Base-by-base conservation (phyloP, 2,888 invertebrate species). In the Leucophenga montana region DNA sequence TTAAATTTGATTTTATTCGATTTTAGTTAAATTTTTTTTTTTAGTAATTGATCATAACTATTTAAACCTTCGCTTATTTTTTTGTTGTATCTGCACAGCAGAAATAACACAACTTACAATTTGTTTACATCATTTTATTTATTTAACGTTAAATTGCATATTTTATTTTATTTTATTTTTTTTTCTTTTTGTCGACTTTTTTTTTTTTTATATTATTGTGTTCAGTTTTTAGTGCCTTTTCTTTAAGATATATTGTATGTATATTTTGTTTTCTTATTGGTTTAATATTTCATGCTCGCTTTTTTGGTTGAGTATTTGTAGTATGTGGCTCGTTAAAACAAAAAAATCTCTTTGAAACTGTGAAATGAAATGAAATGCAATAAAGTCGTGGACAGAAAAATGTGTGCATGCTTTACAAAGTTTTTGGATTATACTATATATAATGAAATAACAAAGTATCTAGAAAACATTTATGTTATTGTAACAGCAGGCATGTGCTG, bases 61-160 rank as follows among this genome's bases (percentile, higher is more conserved):
- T 56, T 61, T 44, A 61, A 39, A 33, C 8, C 4, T 33, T 33
- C 8, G 3, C 8, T 50, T 14, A 22, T 22, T 64, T 27, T 27
- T 27, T 39, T 39, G 39, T 48, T 64, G 22, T 44, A 46, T 64
- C 62, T 64, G 48, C 62, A 59, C 48, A 54, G 39, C 65, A 74
- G 53, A 71, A 66, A 61, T 54, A 71, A 48, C 50, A 56, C 46
- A 75, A 69, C 67, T 68, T 68, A 73, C 75, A 77, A 73, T 78
- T n/a, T 75, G 78, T 70, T 71, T 69, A 70, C 70, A 75, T 68
- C 69, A 39, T 11, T 39, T 39, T 27, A 22, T 57, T 20, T 4
- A 2, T 27, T 62, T 46, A 8, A 8, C 20, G 13, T 22, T 50
- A 50, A 50, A 18, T 50, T n/a, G 22, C 5, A 20, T 56, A 4